phyloP scores from a whole-genome alignment of 2,113 vertebrate species.

The Reinhardtius hippoglossoides region DNA sequence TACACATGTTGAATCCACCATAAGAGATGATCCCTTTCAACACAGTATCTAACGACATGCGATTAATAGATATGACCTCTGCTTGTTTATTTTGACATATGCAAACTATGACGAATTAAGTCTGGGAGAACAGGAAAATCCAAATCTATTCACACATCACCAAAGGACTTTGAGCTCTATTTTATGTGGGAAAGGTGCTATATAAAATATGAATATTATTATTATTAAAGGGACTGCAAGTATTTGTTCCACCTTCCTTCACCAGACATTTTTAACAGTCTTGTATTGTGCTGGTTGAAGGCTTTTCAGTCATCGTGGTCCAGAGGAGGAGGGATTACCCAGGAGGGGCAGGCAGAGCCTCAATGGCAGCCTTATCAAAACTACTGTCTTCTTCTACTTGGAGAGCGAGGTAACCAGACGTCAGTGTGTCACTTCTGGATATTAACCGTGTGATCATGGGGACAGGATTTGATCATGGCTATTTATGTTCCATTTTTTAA shows the following conservation, averaged over 20 bases:
- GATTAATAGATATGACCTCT: no score
- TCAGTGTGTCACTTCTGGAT: neutral
- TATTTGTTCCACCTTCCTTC: neutral
- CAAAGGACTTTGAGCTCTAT: no score
- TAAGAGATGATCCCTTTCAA: no score
- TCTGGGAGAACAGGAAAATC: no score
- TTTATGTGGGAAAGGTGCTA: no score
- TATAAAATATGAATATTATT: no score
- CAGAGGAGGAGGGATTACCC: constrained; percentile 90
- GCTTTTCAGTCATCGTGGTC: constrained; percentile 92
- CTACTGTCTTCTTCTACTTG: constrained; percentile 97
- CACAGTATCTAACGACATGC: no score
- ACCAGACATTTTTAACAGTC: constrained; percentile 1
- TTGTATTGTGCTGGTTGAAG: constrained; percentile 69
- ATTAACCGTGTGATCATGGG: neutral
- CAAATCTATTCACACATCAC: no score
- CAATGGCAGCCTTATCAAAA: constrained; percentile 96
- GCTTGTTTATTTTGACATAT: no score
- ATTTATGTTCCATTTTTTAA: neutral
- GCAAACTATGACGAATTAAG: no score
- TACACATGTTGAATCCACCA: no score
- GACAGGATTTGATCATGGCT: neutral
- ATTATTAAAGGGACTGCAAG: no score
- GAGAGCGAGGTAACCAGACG: constrained; percentile 90
- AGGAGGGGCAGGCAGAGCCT: constrained; percentile 94